phyloP scores from a whole-genome alignment of 35 echinoderm and acorn worm genomes.

The Lytechinus pictus region DNA sequence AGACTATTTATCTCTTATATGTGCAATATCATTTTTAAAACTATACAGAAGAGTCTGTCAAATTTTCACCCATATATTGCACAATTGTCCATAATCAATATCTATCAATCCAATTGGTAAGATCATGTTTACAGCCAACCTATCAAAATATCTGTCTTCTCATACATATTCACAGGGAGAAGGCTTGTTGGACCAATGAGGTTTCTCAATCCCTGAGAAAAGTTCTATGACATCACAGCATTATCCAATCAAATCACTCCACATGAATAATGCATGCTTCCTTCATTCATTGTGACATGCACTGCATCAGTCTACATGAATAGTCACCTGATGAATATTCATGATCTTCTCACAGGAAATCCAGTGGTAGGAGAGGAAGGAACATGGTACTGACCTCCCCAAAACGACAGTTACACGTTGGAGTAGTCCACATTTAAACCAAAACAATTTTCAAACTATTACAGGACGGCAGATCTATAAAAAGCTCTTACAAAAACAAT shows the following conservation, averaged over 20 bases:
- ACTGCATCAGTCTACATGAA: not conserved
- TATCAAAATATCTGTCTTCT: not conserved
- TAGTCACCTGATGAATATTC: not conserved
- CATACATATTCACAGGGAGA: not conserved
- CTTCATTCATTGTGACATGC: not conserved
- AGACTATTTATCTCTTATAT: not conserved
- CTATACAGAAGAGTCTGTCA: not conserved
- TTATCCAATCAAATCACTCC: not conserved
- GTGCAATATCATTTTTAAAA: not conserved
- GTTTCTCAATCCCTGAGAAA: not conserved
- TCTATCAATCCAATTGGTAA: not conserved
- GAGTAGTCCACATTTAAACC: not conserved
- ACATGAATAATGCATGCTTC: not conserved
- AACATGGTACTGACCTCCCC: not conserved
- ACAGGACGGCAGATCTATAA: not conserved
- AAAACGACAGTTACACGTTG: constrained; percentile 8
- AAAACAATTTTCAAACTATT: not conserved
- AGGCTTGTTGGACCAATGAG: not conserved
- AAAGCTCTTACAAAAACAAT: not conserved
- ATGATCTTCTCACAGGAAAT: not conserved
- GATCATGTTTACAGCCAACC: not conserved
- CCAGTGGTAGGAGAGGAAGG: not conserved
- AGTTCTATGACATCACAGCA: not conserved
- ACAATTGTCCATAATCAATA: not conserved
- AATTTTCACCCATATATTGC: not conserved